A percentile compares a stretch with the other conserved stretches of the same genome.
These are phyloP conservation scores for Cottus gobio DNA, from an alignment of 2,113 vertebrate species.

Conservation along the genomic window DNA sequence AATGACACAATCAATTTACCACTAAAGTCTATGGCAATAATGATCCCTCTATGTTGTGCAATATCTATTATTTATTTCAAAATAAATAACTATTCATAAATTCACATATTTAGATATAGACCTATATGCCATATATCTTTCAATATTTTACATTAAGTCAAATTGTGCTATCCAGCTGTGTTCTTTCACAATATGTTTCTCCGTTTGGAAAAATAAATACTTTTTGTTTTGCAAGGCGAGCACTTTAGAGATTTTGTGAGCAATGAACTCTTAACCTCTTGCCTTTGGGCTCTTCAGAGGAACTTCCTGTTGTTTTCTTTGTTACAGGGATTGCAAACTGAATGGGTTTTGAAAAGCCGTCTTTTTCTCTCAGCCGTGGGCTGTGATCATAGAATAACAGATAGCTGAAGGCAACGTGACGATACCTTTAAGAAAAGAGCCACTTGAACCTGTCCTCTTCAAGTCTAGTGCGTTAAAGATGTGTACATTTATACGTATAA, in stretches of 20 bases:
- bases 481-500: slow-evolving; percentile 11
- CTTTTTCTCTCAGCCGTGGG: slow-evolving; percentile 53
- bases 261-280: slow-evolving; percentile 68
- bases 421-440: slow-evolving; percentile 45
- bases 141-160: background rate
- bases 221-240: slow-evolving; percentile 33
- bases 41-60: background rate
- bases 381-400: slow-evolving; percentile 60
- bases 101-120: background rate
- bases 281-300: slow-evolving; percentile 65
- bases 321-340: slow-evolving; percentile 60
- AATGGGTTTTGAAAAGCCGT: slow-evolving; percentile 63
- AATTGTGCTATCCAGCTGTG: background rate
- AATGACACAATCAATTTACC: background rate
- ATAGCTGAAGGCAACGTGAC: slow-evolving; percentile 48
- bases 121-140: background rate
- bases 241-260: slow-evolving; percentile 28
- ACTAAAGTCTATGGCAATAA: background rate
- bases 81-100: background rate
- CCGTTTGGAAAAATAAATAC: slow-evolving; percentile 1
- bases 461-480: slow-evolving; percentile 8
- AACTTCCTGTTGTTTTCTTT: slow-evolving; percentile 77
- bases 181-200: slow-evolving; percentile 12
- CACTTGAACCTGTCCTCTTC: slow-evolving; percentile 55
- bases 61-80: background rate